These are phyloP conservation scores for Heterochromis multidens DNA, from an alignment of 2,113 vertebrate species.

Conservation along the genomic window DNA sequence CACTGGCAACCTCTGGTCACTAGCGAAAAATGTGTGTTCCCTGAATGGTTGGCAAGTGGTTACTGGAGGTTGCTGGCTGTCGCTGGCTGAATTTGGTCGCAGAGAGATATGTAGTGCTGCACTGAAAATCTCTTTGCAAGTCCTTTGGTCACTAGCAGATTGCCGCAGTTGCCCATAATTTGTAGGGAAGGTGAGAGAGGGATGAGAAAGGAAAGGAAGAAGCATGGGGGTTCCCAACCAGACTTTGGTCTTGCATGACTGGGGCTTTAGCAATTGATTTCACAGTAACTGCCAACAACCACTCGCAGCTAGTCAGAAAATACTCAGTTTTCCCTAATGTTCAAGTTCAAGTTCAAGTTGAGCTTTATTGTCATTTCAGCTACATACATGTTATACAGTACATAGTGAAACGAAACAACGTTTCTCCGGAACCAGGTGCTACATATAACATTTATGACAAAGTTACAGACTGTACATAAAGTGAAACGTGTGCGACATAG, in stretches of 20 bases:
- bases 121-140: background rate
- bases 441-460: no score
- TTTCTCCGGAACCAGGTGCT: no score
- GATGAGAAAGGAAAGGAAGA: no score
- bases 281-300: background rate
- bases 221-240: background rate
- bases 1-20: no score
- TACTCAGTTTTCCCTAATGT: background rate
- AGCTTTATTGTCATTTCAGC: no score
- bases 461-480: no score
- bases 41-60: background rate
- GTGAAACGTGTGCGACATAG: no score
- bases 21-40: background rate
- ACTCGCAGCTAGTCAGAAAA: background rate
- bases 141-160: background rate
- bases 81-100: background rate
- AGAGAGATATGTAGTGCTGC: background rate
- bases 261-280: background rate
- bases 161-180: background rate
- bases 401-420: no score
- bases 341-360: no score
- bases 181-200: background rate
- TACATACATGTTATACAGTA: no score
- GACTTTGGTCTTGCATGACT: background rate
- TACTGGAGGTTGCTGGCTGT: background rate